Evolutionary conservation across 2,888 invertebrate species (phyloP).

Genomic region (Pelosia muscerda): DNA sequence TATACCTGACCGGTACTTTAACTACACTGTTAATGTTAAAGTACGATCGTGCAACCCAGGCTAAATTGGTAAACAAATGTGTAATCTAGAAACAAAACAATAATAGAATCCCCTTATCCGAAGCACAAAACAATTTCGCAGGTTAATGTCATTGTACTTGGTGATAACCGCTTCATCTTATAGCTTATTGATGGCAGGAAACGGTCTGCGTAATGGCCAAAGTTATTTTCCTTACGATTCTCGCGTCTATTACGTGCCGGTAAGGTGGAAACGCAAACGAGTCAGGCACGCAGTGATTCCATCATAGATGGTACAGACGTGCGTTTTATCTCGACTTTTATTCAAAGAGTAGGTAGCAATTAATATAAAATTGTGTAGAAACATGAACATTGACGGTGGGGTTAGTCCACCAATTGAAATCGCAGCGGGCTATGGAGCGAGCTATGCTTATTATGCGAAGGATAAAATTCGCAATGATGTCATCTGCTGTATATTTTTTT

Average conservation of each 20-base stretch:
- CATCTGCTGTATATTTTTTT: no score
- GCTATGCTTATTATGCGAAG: no score
- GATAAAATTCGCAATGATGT: no score
- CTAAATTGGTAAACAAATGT: not conserved
- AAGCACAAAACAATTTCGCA: not conserved
- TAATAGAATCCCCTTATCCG: not conserved
- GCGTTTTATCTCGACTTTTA: slow-evolving; percentile 23
- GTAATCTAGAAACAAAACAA: not conserved
- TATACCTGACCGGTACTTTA: no score
- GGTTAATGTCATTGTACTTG: not conserved
- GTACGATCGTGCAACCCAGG: no score
- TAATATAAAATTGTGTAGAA: not conserved
- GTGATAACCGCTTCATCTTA: slow-evolving; percentile 31
- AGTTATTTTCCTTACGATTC: slow-evolving; percentile 69
- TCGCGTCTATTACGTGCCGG: slow-evolving; percentile 58
- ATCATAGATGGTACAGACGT: slow-evolving; percentile 28
- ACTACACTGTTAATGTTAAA: no score
- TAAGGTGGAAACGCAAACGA: slow-evolving; percentile 60
- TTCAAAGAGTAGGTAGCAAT: not conserved
- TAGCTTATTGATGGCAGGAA: slow-evolving; percentile 25
- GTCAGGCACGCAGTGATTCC: slow-evolving; percentile 42
- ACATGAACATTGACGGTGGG: no score
- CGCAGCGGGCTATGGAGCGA: no score
- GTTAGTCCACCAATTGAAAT: no score
- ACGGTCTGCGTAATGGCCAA: slow-evolving; percentile 61